These are phyloP conservation scores for Lepus oiostolus DNA, from an alignment of 2,797 vertebrate genomes.

Conservation along the genomic window DNA sequence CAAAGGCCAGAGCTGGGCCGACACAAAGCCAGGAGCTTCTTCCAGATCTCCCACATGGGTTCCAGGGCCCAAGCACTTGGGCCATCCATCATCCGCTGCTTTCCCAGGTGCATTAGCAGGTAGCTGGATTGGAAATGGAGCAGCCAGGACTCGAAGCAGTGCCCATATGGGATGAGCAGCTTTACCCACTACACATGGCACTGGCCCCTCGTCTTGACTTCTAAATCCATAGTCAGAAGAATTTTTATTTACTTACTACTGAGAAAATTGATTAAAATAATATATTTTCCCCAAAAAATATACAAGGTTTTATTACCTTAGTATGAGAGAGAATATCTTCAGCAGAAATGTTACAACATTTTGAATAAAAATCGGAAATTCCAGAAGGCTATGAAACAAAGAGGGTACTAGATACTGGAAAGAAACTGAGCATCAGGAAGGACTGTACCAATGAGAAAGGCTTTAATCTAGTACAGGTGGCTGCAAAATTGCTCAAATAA, in stretches of 20 bases:
- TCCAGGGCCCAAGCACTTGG: too few species aligned
- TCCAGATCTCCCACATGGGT: too few species aligned
- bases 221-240: background rate
- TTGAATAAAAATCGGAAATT: background rate
- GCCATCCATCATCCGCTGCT: too few species aligned
- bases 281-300: background rate
- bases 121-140: too few species aligned
- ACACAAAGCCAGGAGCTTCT: too few species aligned
- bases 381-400: background rate
- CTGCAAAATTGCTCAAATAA: background rate
- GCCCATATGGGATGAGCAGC: too few species aligned
- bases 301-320: background rate
- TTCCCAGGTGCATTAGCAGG: too few species aligned
- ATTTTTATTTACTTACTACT: conserved; percentile 1
- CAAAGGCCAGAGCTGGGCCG: too few species aligned
- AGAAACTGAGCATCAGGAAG: background rate
- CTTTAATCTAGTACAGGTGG: background rate
- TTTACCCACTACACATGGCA: too few species aligned
- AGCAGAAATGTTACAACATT: background rate
- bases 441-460: background rate
- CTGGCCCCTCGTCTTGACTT: background rate
- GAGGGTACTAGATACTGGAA: background rate
- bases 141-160: too few species aligned
- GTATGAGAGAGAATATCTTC: background rate
- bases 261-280: conserved; percentile 2